Percentiles rank a stretch among this genome's conserved stretches.
Conservation (phyloP, 2,888 invertebrate genomes). For the Heliconius erato region DNA sequence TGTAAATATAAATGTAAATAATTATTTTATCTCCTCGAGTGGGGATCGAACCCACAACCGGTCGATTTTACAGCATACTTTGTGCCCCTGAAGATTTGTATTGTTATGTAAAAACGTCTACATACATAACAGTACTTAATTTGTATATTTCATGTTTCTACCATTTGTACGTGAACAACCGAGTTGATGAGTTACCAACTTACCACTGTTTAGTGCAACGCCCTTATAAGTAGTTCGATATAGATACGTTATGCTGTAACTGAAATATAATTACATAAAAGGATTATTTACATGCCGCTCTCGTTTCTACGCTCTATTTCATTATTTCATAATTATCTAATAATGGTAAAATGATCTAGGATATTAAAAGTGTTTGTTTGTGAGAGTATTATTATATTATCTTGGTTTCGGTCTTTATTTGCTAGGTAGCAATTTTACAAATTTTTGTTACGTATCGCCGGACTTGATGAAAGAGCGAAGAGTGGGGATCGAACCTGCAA, state of each 20-base stretch:
- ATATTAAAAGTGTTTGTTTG: not conserved
- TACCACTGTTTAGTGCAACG: not conserved
- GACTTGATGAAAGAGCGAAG: too few species aligned
- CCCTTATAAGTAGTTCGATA: conserved; percentile 5
- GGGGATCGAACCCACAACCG: too few species aligned
- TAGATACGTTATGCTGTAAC: conserved; percentile 13
- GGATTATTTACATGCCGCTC: conserved; percentile 23
- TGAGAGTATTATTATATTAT: not conserved
- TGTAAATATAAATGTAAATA: too few species aligned
- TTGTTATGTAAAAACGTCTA: not conserved
- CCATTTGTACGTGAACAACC: not conserved
- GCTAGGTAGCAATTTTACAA: not conserved
- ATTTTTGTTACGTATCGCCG: not conserved
- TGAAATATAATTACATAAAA: conserved; percentile 28
- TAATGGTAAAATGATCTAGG: not conserved
- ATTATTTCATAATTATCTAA: conserved; percentile 14
- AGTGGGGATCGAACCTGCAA: too few species aligned
- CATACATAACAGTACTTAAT: not conserved
- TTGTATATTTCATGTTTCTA: not conserved
- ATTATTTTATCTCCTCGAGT: too few species aligned
- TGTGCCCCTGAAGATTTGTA: not conserved
- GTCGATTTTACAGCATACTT: too few species aligned
- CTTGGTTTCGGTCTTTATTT: not conserved
- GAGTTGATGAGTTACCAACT: not conserved
- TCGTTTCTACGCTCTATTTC: conserved; percentile 29